Evolutionary conservation across 2,113 vertebrate species (phyloP).

Genomic region (Thamnaconus septentrionalis): DNA sequence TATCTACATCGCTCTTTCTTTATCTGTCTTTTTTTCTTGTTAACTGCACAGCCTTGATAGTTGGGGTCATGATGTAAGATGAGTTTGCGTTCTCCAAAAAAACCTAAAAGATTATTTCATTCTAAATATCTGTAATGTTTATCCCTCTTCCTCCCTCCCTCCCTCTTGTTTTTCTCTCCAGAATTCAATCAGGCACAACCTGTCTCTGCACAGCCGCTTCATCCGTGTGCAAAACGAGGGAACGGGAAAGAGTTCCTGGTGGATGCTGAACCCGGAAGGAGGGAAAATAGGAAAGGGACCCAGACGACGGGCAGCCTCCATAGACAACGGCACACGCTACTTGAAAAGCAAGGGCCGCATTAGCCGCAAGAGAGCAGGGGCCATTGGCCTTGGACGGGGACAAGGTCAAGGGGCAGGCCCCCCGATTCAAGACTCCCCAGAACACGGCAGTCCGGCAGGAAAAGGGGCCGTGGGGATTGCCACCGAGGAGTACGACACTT

Average conservation of each 20-base stretch:
- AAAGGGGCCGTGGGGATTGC: conserved; percentile 79
- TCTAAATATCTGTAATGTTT: conserved; percentile 52
- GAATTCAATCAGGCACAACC: conserved; percentile 98
- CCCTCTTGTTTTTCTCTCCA: conserved; percentile 58
- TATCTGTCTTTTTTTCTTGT: conserved; percentile 46
- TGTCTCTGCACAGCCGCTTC: conserved; percentile 95
- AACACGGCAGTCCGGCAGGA: conserved; percentile 78
- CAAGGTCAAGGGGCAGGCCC: conserved; percentile 67
- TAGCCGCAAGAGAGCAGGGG: conserved; percentile 86
- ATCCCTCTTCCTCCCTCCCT: conserved; percentile 24
- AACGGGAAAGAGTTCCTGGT: conserved; percentile 97
- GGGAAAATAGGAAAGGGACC: conserved; percentile 95
- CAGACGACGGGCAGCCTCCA: conserved; percentile 85
- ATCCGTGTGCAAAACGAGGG: conserved; percentile 97
- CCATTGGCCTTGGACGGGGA: conserved; percentile 75
- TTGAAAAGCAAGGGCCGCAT: conserved; percentile 91
- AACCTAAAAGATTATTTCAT: conserved; percentile 48
- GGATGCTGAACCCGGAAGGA: conserved; percentile 97
- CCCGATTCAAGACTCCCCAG: conserved; percentile 79
- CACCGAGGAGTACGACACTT: conserved; percentile 89
- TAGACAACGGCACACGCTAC: conserved; percentile 91
- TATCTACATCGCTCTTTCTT: conserved; percentile 45
- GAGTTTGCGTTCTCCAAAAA: conserved; percentile 58
- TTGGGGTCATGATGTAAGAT: conserved; percentile 53
- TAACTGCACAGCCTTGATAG: conserved; percentile 37